phyloP scores from a whole-genome alignment of 1,140 invertebrate genomes.

The Goniozus legneri region DNA sequence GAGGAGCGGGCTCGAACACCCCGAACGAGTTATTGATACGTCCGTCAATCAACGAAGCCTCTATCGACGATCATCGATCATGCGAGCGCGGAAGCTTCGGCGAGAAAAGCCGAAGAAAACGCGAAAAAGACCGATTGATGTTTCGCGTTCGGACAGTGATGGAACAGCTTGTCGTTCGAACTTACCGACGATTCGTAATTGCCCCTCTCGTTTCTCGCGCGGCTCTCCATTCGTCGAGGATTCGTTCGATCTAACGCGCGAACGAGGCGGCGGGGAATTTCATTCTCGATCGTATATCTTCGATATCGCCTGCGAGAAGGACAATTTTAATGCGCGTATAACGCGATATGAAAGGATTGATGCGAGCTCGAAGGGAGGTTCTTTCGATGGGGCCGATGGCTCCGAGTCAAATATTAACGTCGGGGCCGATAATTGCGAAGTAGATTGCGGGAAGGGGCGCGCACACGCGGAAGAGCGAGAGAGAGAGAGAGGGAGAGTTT shows the following conservation, averaged over 20 bases:
- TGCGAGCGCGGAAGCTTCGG: too few species aligned
- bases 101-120: too few species aligned
- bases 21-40: constrained; percentile 5
- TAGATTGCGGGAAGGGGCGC: constrained; percentile 29
- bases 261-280: too few species aligned
- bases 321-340: too few species aligned
- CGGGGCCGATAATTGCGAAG: constrained; percentile 53
- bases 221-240: too few species aligned
- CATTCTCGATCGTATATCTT: too few species aligned
- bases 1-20: constrained; percentile 12
- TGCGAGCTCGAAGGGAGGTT: too few species aligned
- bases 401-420: constrained; percentile 53
- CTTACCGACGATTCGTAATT: too few species aligned
- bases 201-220: too few species aligned
- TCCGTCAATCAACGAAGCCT: constrained; percentile 10
- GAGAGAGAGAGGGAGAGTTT: constrained; percentile 49
- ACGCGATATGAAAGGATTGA: too few species aligned
- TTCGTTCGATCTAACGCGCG: too few species aligned
- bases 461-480: not conserved
- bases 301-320: too few species aligned
- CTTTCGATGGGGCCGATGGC: constrained; percentile 27
- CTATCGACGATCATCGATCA: constrained; percentile 1
- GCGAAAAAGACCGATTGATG: constrained; percentile 13
- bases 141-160: constrained; percentile 10
- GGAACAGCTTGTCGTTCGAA: constrained; percentile 5